These are phyloP conservation scores for Thalassoma bifasciatum DNA, from an alignment of 2,113 vertebrate genomes.

Conservation along the genomic window DNA sequence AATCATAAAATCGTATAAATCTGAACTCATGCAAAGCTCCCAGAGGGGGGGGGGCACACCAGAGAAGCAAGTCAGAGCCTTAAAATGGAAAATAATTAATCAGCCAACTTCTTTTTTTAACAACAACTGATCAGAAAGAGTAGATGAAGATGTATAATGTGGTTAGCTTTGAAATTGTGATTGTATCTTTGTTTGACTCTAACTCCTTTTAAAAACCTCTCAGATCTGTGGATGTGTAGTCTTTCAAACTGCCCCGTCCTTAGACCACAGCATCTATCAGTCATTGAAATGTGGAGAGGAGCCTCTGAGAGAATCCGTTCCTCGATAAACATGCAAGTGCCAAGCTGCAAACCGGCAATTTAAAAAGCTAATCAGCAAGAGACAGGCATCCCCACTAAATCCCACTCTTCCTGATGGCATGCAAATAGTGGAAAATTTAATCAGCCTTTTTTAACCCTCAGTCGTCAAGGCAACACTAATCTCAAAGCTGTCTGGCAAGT, in stretches of 20 bases:
- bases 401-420: constrained; percentile 75
- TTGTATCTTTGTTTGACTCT: not conserved
- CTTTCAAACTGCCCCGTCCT: constrained; percentile 9
- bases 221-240: not conserved
- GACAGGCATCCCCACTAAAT: constrained; percentile 75
- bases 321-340: constrained; percentile 68
- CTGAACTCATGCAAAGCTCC: too few species aligned
- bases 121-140: not conserved
- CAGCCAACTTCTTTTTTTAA: not conserved
- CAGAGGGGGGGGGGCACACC: too few species aligned
- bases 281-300: constrained; percentile 35
- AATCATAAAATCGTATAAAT: too few species aligned
- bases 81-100: too few species aligned
- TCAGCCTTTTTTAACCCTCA: constrained; percentile 76
- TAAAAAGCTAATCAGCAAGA: constrained; percentile 76
- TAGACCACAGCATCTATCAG: constrained; percentile 16
- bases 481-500: constrained; percentile 74
- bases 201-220: not conserved
- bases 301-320: constrained; percentile 46
- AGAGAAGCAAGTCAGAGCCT: too few species aligned
- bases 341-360: constrained; percentile 65
- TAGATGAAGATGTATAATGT: not conserved
- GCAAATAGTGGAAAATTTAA: constrained; percentile 78
- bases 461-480: constrained; percentile 81
- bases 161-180: not conserved